Conservation (phyloP, 2,113 vertebrate species). For the Tinamus guttatus region DNA sequence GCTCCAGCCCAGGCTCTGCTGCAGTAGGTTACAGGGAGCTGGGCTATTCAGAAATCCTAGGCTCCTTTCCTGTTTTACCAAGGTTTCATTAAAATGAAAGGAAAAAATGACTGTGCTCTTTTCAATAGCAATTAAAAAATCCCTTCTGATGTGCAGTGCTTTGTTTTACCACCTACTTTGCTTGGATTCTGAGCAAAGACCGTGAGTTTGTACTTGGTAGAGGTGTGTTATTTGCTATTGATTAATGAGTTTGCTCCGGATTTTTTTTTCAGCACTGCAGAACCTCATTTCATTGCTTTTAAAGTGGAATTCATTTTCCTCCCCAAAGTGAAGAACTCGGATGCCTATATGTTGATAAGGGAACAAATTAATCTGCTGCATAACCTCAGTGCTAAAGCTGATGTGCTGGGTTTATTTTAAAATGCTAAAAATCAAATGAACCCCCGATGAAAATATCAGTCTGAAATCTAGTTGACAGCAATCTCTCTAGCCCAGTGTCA, state of each 20-base stretch:
- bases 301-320: neutral
- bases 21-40: neutral
- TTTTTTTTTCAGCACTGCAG: neutral
- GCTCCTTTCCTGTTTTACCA: neutral
- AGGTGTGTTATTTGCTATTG: neutral
- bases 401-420: constrained; percentile 19
- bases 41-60: neutral
- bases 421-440: constrained; percentile 21
- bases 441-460: neutral
- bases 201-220: neutral
- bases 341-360: neutral
- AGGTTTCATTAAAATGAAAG: neutral
- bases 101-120: neutral
- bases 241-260: neutral
- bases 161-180: neutral
- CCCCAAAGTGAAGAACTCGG: neutral
- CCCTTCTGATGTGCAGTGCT: neutral
- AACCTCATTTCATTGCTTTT: neutral
- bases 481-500: neutral
- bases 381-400: constrained; percentile 4
- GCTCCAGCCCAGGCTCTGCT: neutral
- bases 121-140: neutral
- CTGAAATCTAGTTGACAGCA: neutral
- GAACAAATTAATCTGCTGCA: constrained; percentile 2
- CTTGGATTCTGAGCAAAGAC: neutral